Percentiles rank a stretch among this genome's conserved stretches.
These are phyloP conservation scores for Chymomyza costata DNA, from an alignment of 1,140 invertebrate species.

Conservation along the genomic window DNA sequence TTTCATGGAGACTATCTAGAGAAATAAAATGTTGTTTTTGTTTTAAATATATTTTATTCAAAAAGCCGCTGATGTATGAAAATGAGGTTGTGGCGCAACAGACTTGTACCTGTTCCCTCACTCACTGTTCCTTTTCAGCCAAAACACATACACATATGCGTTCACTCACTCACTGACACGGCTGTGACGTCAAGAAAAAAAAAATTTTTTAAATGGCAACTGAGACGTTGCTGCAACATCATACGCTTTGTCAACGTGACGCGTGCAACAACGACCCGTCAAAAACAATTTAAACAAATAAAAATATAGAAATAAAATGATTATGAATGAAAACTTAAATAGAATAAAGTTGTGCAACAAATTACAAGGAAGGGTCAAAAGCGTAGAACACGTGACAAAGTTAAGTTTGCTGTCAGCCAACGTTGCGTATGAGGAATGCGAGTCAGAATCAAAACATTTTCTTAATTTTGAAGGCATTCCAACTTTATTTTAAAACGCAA, in stretches of 20 bases:
- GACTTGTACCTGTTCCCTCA: constrained; percentile 43
- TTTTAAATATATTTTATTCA: no score
- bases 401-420: constrained; percentile 42
- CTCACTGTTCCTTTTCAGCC: no score
- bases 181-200: no score
- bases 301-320: constrained; percentile 2
- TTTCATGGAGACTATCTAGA: no score
- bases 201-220: no score
- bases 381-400: no score
- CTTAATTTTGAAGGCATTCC: constrained; percentile 41
- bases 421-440: constrained; percentile 58
- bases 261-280: constrained; percentile 12
- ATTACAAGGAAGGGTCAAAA: no score
- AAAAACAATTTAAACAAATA: constrained; percentile 36
- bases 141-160: neutral
- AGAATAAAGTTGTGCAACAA: constrained; percentile 34
- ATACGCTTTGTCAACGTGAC: neutral
- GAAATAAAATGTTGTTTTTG: no score
- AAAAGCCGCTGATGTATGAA: no score
- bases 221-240: no score
- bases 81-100: constrained; percentile 19
- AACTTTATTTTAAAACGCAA: constrained; percentile 52
- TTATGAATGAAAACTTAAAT: constrained; percentile 5
- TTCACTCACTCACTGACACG: no score
- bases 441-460: constrained; percentile 9